Conservation (phyloP, 2,797 vertebrate genomes). For the Menidia menidia region DNA sequence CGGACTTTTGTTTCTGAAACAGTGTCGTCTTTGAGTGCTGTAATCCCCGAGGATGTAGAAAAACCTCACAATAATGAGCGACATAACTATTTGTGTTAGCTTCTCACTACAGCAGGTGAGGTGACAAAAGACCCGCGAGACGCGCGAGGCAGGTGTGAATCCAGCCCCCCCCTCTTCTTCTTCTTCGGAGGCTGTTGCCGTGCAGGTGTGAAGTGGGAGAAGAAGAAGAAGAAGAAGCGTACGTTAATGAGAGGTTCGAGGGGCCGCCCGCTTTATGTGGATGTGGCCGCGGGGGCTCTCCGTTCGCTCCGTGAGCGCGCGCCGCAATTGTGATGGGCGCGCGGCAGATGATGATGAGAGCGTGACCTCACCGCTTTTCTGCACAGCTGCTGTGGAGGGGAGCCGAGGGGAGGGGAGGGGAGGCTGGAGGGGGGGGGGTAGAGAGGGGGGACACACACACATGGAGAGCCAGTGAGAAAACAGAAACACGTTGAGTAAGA, state of each 20-base stretch:
- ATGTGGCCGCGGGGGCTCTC: conserved; percentile 4
- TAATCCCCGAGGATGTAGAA: background rate
- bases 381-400: conserved; percentile 73
- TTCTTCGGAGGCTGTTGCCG: background rate
- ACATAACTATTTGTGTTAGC: background rate
- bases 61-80: background rate
- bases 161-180: background rate
- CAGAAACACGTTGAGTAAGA: conserved; percentile 34
- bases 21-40: background rate
- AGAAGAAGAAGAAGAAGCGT: conserved; percentile 5
- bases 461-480: conserved; percentile 8
- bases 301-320: conserved; percentile 60
- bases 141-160: background rate
- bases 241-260: conserved; percentile 15
- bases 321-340: conserved; percentile 62
- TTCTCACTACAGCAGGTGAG: conserved; percentile 3
- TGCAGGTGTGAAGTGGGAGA: conserved; percentile 7
- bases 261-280: conserved; percentile 9
- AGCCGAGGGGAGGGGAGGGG: too few relatives aligned
- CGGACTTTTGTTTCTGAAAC: conserved; percentile 3
- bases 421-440: too few relatives aligned
- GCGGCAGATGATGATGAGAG: conserved; percentile 75
- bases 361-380: conserved; percentile 83
- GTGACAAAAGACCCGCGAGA: background rate
- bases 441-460: conserved; percentile 36